These are phyloP conservation scores for Alligator sinensis DNA, from an alignment of 2,113 vertebrate species.

Conservation along the genomic window DNA sequence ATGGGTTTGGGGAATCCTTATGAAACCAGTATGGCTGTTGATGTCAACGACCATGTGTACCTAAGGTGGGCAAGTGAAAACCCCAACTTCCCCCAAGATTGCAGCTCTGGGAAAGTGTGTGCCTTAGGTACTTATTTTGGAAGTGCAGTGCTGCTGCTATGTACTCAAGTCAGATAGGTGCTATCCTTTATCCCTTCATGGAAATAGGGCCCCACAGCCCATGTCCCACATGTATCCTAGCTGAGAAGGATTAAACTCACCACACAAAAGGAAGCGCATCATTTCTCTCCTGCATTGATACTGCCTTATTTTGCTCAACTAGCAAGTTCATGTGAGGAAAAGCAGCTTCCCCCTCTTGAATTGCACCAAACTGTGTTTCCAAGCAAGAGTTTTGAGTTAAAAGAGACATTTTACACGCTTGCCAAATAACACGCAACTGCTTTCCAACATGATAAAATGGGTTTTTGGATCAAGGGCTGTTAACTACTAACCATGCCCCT, in stretches of 20 bases:
- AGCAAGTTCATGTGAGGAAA: not conserved
- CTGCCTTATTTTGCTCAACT: not conserved
- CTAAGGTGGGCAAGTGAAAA: too few species aligned
- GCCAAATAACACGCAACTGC: not conserved
- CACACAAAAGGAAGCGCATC: not conserved
- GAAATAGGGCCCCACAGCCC: too few species aligned
- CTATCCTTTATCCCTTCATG: too few species aligned
- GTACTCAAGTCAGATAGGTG: too few species aligned
- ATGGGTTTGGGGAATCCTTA: too few species aligned
- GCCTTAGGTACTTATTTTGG: too few species aligned
- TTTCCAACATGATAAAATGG: not conserved
- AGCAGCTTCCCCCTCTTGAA: not conserved
- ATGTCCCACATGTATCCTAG: not conserved
- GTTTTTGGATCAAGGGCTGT: not conserved
- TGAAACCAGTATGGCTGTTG: too few species aligned
- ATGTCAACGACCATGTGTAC: too few species aligned
- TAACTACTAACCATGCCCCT: not conserved
- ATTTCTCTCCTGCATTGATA: not conserved
- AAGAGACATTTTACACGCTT: not conserved
- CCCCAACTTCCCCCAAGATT: too few species aligned
- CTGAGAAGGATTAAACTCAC: not conserved
- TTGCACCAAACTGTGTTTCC: not conserved
- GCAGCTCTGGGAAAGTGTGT: too few species aligned
- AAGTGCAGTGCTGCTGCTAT: too few species aligned
- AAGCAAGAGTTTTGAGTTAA: not conserved